phyloP scores from a whole-genome alignment of 2,113 vertebrate genomes.

The Toxotes chatareus region DNA sequence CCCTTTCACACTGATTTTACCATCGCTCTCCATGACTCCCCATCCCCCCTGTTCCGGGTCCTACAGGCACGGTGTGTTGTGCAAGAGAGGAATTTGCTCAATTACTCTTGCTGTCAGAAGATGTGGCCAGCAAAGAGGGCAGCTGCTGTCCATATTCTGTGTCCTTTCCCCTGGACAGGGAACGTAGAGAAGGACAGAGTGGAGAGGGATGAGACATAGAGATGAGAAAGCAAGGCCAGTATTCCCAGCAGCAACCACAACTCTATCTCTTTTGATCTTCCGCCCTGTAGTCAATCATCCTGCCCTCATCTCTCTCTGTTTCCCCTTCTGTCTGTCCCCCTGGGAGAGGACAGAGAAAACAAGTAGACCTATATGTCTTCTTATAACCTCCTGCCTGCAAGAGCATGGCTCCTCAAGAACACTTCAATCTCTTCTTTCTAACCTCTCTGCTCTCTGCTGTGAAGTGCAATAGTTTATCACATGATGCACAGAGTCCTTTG shows the following conservation, averaged over 20 bases:
- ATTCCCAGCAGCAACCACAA: conserved; percentile 9
- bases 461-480: conserved; percentile 13
- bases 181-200: conserved; percentile 20
- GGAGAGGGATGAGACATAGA: background rate
- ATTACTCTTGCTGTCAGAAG: conserved; percentile 70
- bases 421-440: conserved; percentile 5
- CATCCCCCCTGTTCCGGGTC: conserved; percentile 16
- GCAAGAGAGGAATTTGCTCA: conserved; percentile 55
- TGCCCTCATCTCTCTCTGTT: conserved; percentile 13
- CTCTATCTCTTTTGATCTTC: conserved; percentile 31
- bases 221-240: conserved; percentile 5
- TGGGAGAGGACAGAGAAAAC: conserved; percentile 32
- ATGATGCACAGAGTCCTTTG: background rate
- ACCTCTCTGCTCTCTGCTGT: no score
- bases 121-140: conserved; percentile 49
- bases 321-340: conserved; percentile 19
- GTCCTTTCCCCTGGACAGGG: conserved; percentile 10
- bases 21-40: conserved; percentile 31
- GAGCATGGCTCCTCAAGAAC: conserved; percentile 11
- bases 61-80: conserved; percentile 19
- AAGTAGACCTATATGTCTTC: conserved; percentile 29
- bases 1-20: conserved; percentile 53
- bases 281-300: conserved; percentile 16
- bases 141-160: background rate
- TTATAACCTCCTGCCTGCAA: conserved; percentile 1